A percentile compares a stretch with the other conserved stretches of the same genome.
Evolutionary conservation across 2,888 invertebrate genomes (phyloP).

Genomic region (Sepiola atlantica): DNA sequence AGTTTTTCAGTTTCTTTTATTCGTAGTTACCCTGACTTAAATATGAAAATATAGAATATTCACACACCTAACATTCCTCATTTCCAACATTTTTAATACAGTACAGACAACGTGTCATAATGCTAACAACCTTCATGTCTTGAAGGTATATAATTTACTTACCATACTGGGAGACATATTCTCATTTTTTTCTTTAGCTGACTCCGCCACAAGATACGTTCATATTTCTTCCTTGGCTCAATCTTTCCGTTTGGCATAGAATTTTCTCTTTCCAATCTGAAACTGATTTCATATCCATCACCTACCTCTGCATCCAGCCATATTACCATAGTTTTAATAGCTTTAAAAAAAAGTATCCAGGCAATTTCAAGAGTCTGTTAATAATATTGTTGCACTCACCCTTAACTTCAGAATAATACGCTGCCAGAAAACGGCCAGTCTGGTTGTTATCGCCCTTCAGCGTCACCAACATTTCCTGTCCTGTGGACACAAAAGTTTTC

Average conservation of each 20-base stretch:
- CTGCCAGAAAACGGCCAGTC: conserved; percentile 33
- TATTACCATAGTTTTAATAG: not conserved
- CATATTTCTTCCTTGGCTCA: not conserved
- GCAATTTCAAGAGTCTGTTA: not conserved
- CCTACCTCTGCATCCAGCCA: not conserved
- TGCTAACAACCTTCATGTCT: no score
- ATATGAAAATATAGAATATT: no score
- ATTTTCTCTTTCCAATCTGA: not conserved
- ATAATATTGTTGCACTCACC: not conserved
- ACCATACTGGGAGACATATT: no score
- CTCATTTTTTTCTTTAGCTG: no score
- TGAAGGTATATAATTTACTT: no score
- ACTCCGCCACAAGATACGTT: not conserved
- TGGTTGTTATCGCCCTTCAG: conserved; percentile 36
- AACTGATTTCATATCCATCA: no score
- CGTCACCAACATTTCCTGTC: conserved; percentile 33
- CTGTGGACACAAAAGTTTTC: conserved; percentile 35
- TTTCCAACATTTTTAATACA: no score
- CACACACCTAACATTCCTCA: no score
- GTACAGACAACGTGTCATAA: no score
- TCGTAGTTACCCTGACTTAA: no score
- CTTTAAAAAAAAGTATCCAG: no score
- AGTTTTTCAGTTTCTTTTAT: no score
- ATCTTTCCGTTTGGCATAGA: not conserved
- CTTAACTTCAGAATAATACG: conserved; percentile 35